A percentile compares a stretch with the other conserved stretches of the same genome.
Evolutionary conservation across 2,113 vertebrate genomes (phyloP).

Genomic region (Phylloscopus whistleri): DNA sequence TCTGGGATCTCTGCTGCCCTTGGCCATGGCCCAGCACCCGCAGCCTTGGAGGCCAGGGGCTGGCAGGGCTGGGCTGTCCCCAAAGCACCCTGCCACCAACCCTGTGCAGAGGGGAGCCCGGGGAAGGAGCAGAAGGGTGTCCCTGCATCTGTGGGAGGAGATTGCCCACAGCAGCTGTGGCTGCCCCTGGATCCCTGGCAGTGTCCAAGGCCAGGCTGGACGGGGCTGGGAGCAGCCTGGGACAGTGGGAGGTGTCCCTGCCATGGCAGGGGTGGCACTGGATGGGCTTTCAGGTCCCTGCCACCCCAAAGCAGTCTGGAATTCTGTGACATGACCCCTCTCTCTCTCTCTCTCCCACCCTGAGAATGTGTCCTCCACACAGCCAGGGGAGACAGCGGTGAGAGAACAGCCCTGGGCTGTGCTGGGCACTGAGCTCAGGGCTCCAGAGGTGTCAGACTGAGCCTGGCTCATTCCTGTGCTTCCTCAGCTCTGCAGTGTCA

Average conservation of each 20-base stretch:
- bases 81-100: background rate
- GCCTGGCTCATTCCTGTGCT: background rate
- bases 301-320: background rate
- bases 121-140: background rate
- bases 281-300: background rate
- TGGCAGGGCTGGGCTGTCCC: background rate
- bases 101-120: background rate
- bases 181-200: background rate
- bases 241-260: background rate
- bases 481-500: background rate
- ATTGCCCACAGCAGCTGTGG: background rate
- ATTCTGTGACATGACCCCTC: background rate
- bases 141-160: background rate
- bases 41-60: background rate
- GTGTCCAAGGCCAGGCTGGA: background rate
- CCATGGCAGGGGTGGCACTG: background rate
- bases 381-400: background rate
- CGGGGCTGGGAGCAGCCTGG: background rate
- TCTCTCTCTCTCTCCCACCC: background rate
- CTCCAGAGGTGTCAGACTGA: background rate
- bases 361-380: background rate
- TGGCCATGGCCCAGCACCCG: background rate
- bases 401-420: background rate
- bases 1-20: conserved; percentile 42
- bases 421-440: background rate